Evolutionary conservation across 1,140 invertebrate genomes (phyloP).

Genomic region (Maniola jurtina): DNA sequence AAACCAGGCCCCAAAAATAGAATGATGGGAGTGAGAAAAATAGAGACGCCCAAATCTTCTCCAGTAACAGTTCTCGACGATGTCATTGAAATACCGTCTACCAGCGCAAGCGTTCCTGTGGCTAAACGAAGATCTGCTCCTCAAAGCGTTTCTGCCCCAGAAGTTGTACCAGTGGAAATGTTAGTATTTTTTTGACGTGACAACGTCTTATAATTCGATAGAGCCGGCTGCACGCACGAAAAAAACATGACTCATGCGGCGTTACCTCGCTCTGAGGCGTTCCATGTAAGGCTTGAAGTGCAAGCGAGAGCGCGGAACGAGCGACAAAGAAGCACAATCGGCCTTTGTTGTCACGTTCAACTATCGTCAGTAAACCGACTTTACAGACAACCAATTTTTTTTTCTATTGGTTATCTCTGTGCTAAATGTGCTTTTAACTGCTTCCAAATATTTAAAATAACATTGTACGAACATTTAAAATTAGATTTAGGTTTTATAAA

Average conservation of each 20-base stretch:
- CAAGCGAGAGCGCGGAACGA: no score
- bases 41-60: neutral
- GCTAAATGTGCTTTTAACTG: no score
- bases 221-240: no score
- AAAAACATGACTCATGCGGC: no score
- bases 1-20: constrained; percentile 1
- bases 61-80: neutral
- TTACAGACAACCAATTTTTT: neutral
- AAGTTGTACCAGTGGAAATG: constrained; percentile 58
- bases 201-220: constrained; percentile 6
- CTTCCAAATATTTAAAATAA: no score
- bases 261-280: no score
- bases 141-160: neutral
- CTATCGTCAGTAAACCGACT: neutral
- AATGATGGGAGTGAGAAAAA: neutral
- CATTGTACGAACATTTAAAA: no score
- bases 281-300: no score
- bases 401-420: neutral
- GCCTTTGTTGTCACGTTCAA: no score
- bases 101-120: neutral
- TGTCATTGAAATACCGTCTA: neutral
- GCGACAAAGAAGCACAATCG: no score
- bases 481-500: no score
- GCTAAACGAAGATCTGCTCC: neutral
- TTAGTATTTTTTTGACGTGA: constrained; percentile 46